Evolutionary conservation across 2,113 vertebrate genomes (phyloP).

Genomic region (Loxodonta africana): DNA sequence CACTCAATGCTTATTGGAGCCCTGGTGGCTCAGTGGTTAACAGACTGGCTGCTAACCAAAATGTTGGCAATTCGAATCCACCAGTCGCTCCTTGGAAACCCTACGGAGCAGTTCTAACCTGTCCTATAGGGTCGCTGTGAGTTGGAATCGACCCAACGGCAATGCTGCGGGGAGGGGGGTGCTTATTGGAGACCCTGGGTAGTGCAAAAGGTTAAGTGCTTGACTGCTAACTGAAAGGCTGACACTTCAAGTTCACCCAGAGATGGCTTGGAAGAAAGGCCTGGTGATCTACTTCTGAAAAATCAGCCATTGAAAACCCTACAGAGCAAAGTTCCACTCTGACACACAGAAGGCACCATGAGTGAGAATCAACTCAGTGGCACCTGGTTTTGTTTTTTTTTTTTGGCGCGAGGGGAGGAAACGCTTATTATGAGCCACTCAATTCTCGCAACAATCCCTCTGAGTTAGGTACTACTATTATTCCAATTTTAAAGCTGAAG

Average conservation of each 20-base stretch:
- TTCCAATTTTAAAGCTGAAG: slow-evolving; percentile 51
- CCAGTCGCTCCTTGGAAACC: not conserved
- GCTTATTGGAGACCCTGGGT: not conserved
- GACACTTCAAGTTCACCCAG: not conserved
- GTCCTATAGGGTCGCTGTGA: too few relatives aligned
- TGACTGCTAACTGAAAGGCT: not conserved
- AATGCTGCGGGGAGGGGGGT: not conserved
- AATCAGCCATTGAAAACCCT: not conserved
- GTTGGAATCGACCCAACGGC: too few relatives aligned
- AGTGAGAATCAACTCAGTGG: not conserved
- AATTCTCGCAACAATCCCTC: not conserved
- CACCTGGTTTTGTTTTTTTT: too few relatives aligned
- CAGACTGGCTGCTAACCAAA: not conserved
- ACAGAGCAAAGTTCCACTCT: not conserved
- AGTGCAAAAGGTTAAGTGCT: not conserved
- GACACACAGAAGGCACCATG: not conserved
- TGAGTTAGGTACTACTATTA: not conserved
- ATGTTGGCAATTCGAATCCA: not conserved
- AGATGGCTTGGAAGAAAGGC: not conserved
- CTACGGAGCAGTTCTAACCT: too few relatives aligned
- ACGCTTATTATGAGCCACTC: not conserved
- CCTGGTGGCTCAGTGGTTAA: not conserved
- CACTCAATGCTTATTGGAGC: not conserved
- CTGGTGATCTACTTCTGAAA: not conserved
- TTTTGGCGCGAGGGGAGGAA: not conserved